Conservation (phyloP, 2,888 invertebrate genomes). For the Dolomedes plantarius region DNA sequence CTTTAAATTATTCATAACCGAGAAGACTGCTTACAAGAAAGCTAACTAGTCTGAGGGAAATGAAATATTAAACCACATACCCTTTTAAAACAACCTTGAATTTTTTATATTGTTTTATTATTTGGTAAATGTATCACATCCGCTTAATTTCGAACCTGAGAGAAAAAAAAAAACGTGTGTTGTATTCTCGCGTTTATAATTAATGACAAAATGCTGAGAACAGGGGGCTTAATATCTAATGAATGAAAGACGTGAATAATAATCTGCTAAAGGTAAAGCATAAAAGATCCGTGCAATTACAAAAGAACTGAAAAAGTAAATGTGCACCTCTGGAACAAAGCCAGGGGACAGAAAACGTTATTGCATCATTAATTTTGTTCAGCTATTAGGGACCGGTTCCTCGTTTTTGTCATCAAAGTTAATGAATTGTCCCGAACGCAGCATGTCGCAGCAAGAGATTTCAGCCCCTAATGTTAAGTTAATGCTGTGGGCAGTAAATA, state of each 20-base stretch:
- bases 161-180: too few relatives aligned
- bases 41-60: too few relatives aligned
- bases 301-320: conserved; percentile 23
- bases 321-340: conserved; percentile 32
- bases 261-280: background rate
- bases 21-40: too few relatives aligned
- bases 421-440: conserved; percentile 47
- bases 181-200: background rate
- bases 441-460: conserved; percentile 1
- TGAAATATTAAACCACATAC: too few relatives aligned
- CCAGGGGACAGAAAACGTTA: conserved; percentile 28
- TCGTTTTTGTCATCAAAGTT: conserved; percentile 60
- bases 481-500: conserved; percentile 27
- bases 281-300: conserved; percentile 1
- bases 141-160: too few relatives aligned
- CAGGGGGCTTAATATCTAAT: background rate
- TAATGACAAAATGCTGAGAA: background rate
- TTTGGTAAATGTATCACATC: too few relatives aligned
- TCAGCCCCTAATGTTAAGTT: conserved; percentile 35
- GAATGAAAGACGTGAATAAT: background rate
- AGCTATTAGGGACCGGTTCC: conserved; percentile 40
- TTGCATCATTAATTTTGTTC: conserved; percentile 50
- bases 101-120: too few relatives aligned
- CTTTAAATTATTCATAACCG: too few relatives aligned
- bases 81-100: too few relatives aligned